Evolutionary conservation across 2,113 vertebrate genomes (phyloP).

Genomic region (Rattus rattus): DNA sequence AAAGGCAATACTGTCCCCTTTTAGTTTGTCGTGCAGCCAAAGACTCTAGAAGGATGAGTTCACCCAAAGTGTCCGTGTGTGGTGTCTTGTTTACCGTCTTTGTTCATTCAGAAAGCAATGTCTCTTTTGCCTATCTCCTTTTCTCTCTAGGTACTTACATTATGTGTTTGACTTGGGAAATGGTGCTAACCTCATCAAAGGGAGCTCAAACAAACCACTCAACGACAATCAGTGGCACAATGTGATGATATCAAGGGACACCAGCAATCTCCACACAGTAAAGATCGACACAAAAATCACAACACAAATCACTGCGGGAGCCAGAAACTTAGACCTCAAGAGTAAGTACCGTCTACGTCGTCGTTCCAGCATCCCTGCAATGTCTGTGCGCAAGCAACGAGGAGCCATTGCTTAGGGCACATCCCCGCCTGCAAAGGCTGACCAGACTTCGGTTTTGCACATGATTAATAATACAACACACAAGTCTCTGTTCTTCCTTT

Average conservation of each 20-base stretch:
- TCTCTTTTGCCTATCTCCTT: background rate
- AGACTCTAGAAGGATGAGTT: background rate
- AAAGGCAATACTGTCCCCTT: background rate
- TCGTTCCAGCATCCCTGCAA: rapidly evolving
- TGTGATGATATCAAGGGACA: conserved; percentile 97
- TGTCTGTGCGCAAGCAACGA: too few relatives aligned
- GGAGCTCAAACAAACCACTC: conserved; percentile 97
- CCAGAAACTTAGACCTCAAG: conserved; percentile 97
- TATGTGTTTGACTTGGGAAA: conserved; percentile 98
- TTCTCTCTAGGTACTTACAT: conserved; percentile 92
- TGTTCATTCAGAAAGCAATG: background rate
- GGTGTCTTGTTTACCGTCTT: background rate
- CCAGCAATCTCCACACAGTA: conserved; percentile 97
- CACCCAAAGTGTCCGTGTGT: background rate
- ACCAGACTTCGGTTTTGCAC: background rate
- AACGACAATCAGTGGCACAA: conserved; percentile 99
- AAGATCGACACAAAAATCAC: conserved; percentile 98
- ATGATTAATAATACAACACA: conserved; percentile 73
- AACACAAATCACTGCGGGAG: conserved; percentile 95
- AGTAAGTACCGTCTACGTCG: conserved; percentile 86
- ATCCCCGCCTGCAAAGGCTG: background rate
- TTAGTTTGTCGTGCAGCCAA: background rate
- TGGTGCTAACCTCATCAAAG: conserved; percentile 97
- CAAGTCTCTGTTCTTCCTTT: conserved; percentile 30
- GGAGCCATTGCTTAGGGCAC: background rate